Evolutionary conservation across 2,797 vertebrate species (phyloP).

Genomic region (Pachyuromys duprasi): DNA sequence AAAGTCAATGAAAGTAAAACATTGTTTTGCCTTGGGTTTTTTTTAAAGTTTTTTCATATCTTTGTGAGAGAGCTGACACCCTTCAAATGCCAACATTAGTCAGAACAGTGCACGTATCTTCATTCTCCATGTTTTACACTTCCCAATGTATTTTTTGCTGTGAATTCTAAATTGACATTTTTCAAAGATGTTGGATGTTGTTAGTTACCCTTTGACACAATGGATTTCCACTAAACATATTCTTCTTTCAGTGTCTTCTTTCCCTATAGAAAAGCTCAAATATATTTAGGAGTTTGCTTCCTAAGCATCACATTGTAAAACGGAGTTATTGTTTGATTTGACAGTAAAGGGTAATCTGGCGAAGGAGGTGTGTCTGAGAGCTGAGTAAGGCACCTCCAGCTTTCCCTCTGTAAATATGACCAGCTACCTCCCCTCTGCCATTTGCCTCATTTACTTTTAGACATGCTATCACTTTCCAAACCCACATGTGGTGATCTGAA

Average conservation of each 20-base stretch:
- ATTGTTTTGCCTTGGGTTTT: not conserved
- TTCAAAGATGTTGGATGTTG: conserved; percentile 15
- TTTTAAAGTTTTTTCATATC: not conserved
- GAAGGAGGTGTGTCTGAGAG: conserved; percentile 25
- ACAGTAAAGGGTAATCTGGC: conserved; percentile 34
- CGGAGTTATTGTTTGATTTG: conserved; percentile 39
- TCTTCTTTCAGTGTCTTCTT: not conserved
- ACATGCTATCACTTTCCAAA: not conserved
- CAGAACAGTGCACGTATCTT: not conserved
- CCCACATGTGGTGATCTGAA: not conserved
- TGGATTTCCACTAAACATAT: not conserved
- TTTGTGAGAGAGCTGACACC: not conserved
- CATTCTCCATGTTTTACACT: not conserved
- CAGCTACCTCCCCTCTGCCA: not conserved
- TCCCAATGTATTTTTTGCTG: conserved; percentile 25
- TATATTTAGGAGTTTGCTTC: conserved; percentile 49
- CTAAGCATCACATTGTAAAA: conserved; percentile 54
- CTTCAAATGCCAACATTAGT: not conserved
- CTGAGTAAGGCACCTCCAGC: not conserved
- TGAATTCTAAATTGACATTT: conserved; percentile 21
- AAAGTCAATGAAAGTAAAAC: not conserved
- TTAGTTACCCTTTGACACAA: not conserved
- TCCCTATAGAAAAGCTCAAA: not conserved
- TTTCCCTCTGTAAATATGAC: not conserved
- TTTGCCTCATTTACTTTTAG: not conserved